Evolutionary conservation across 2,113 vertebrate genomes (phyloP).

Genomic region (Scartelaos histophorus): DNA sequence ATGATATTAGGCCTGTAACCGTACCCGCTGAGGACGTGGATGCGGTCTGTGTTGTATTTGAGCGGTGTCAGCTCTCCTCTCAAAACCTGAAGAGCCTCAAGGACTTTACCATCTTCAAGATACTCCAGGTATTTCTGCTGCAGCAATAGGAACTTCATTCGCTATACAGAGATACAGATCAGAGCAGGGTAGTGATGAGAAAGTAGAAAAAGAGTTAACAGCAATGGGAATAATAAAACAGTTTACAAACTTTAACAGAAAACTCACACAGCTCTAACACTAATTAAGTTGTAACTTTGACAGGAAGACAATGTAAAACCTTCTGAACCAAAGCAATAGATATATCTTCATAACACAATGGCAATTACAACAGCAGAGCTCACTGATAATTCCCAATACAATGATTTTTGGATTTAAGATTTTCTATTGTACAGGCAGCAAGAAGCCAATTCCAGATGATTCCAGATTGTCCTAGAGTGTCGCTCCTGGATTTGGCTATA

Average conservation of each 20-base stretch:
- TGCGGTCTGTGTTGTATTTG: constrained; percentile 98
- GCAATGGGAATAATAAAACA: background rate
- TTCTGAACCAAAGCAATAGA: background rate
- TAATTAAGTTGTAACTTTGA: background rate
- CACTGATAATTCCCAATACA: background rate
- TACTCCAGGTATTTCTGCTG: constrained; percentile 99
- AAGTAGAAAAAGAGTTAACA: background rate
- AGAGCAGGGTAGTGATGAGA: background rate
- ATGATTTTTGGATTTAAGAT: background rate
- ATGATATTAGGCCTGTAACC: constrained; percentile 10
- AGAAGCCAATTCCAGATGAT: constrained; percentile 10
- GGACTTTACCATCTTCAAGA: constrained; percentile 98
- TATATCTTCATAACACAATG: background rate
- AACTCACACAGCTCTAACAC: background rate
- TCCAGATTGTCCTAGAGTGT: constrained; percentile 53
- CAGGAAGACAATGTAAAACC: background rate
- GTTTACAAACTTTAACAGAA: background rate
- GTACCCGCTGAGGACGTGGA: constrained; percentile 98
- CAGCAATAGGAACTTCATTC: constrained; percentile 99
- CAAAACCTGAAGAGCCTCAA: constrained; percentile 97
- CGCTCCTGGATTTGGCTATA: constrained; percentile 25
- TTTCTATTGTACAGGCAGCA: constrained; percentile 12
- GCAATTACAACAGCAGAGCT: background rate
- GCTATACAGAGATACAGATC: constrained; percentile 77
- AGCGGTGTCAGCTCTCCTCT: constrained; percentile 95